Conservation (phyloP, 1,140 invertebrate species). For the Atta texana region DNA sequence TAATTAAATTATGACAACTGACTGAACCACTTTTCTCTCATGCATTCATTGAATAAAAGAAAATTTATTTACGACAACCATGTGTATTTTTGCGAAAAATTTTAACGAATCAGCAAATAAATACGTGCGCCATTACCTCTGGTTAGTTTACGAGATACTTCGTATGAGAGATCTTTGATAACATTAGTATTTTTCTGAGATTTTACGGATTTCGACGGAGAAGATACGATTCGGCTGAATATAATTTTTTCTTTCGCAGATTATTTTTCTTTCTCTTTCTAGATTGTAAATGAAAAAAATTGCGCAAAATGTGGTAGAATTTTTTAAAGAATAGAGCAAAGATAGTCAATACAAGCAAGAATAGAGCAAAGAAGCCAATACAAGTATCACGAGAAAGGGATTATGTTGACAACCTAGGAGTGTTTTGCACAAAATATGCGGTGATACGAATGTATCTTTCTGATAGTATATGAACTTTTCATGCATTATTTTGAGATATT, state of each 20-base stretch:
- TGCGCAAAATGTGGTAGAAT: conserved; percentile 17
- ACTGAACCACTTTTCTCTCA: no score
- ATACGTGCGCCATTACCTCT: background rate
- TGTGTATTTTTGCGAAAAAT: background rate
- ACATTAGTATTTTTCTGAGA: conserved; percentile 3
- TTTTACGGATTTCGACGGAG: background rate
- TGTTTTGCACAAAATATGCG: conserved; percentile 54
- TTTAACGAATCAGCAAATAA: background rate
- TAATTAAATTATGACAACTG: background rate
- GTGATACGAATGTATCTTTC: conserved; percentile 72
- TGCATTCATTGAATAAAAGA: background rate
- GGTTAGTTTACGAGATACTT: background rate
- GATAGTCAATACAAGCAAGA: background rate
- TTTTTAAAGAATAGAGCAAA: conserved; percentile 19
- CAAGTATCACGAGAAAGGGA: conserved; percentile 56
- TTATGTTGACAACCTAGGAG: conserved; percentile 68
- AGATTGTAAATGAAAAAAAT: background rate
- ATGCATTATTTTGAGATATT: conserved; percentile 59
- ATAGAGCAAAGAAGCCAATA: background rate
- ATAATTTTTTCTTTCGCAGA: background rate
- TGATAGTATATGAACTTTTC: background rate
- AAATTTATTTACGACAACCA: background rate
- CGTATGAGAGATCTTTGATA: conserved; percentile 8
- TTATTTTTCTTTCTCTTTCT: background rate
- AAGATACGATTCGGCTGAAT: background rate